Evolutionary conservation across 64 coral and sea anemone species (phyloP).

Genomic region (Montipora cactus): DNA sequence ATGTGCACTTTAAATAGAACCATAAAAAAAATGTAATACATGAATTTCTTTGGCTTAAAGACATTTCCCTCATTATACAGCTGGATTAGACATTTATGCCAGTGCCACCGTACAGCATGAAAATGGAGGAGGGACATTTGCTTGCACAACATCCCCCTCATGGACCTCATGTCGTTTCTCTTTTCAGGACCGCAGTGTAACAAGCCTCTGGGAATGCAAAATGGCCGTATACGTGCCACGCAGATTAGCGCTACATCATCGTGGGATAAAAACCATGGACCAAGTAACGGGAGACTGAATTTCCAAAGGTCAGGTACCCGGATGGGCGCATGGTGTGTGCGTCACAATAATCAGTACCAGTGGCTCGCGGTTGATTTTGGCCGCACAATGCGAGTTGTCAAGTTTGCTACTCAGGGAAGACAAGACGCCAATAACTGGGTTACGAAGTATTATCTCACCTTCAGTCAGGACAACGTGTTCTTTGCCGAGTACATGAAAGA

Average conservation of each 20-base stretch:
- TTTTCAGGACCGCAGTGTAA: slow-evolving; percentile 64
- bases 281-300: slow-evolving; percentile 69
- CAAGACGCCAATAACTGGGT: slow-evolving; percentile 85
- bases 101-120: no score
- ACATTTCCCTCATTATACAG: no score
- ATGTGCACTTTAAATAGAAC: no score
- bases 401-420: slow-evolving; percentile 83
- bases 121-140: no score
- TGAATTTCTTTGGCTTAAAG: no score
- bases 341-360: slow-evolving; percentile 88
- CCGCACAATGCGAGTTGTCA: slow-evolving; percentile 52
- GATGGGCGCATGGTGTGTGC: slow-evolving; percentile 85
- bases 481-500: slow-evolving; percentile 85
- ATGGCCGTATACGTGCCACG: slow-evolving; percentile 60
- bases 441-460: slow-evolving; percentile 78
- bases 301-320: slow-evolving; percentile 42
- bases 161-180: not conserved
- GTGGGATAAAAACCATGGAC: slow-evolving; percentile 63
- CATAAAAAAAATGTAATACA: no score
- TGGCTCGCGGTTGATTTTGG: slow-evolving; percentile 83
- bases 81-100: no score
- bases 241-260: slow-evolving; percentile 79
- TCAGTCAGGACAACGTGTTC: slow-evolving; percentile 75
- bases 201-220: slow-evolving; percentile 83
- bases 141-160: no score